Evolutionary conservation across 64 coral and sea anemone genomes (phyloP), one percentile per base, ranked within the genome.

Genomic region (Pocillopora damicornis): DNA sequence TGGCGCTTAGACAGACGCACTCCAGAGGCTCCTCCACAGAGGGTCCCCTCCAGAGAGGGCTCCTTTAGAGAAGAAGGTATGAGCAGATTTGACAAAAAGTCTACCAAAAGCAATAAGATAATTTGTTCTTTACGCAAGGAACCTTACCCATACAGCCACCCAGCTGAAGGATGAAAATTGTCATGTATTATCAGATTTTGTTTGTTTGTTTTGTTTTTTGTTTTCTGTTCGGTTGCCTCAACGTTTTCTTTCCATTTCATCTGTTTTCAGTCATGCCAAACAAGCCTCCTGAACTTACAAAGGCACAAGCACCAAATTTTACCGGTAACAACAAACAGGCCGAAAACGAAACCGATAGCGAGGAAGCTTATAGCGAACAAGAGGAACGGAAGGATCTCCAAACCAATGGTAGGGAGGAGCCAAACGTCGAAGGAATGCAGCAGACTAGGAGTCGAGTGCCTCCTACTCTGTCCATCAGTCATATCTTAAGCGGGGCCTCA

Each of bases 1-100:
- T 75, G 79, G 90, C 66, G 82, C 45, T 15, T 87, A 74, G 75
- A 87, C 11, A 25, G 89, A 71, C 74, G 65, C 15, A 87, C 90
- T 4, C 76, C 61, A 34, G 90, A 92, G 37, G 34, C 75, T 78
- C 74, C 37, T 5, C 64, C 90, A 26, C 74, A 85, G 65, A 85
- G 65, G 38, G 30, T 65, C 1, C 74, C 75, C 18, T 76, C 74
- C 61, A 34, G 57, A 5, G 86, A 88, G 73, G 58, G 16, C 4
- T 35, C 75, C 14, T 63, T 63, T 15, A 56, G 61, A 8, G 75
- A 78, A 18, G 73, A 76, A 78, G 89, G 80, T 90, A 82, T 22
- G 38, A 20, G 62, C 51, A 35, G 35, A 58, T 30, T 14, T 37
- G 7, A 73, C 1, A 20, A n/a, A 11, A 73, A 10, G 1, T 76